Base-by-base conservation (phyloP, 2,797 vertebrate species). In the Notolabrus celidotus region DNA sequence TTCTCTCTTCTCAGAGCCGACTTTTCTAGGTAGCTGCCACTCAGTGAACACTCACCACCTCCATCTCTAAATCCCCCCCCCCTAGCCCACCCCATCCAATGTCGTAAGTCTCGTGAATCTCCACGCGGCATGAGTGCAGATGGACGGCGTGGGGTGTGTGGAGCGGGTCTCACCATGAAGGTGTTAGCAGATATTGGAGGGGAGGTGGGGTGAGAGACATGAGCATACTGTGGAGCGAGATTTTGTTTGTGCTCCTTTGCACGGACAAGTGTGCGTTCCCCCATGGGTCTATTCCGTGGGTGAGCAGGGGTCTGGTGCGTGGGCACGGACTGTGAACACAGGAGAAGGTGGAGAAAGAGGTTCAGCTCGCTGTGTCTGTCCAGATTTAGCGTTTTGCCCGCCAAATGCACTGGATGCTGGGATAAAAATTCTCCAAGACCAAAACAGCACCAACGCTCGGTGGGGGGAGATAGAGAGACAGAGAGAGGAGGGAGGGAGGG, bases 251-350 rank as follows among this genome's bases (percentile, higher is more conserved):
- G 65, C 34, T 57, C 65, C 53, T 90, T 92, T 93, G 92, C 92
- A 78, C 36, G 65, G 77, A 80, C 85, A 80, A 88, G 84, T 87
- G 91, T 67, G 51, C 81, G 77, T 81, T 87, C 88, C 91, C 27
- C 91, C 38, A 91, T 82, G 87, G 84, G 83, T 89, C 92, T 93
- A 91, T 94, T 95, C 94, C 94, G 93, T 95, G 95, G 94, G 95
- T 93, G 93, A 92, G 88, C 91, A n/a, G 88, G 93, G 94, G 93
- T 93, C 92, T 92, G 91, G 92, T n/a, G n/a, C n/a, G n/a, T n/a
- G n/a, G n/a, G n/a, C n/a, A n/a, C n/a, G n/a, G n/a, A n/a, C n/a
- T n/a, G n/a, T n/a, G n/a, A n/a, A n/a, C n/a, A n/a, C n/a, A 92
- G 51, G 92, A 92, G 88, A 91, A 86, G 89, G 91, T 93, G 91